Evolutionary conservation across 2,888 invertebrate species (phyloP), one percentile per base, ranked within the genome.

Genomic region (Mythimna albipuncta): DNA sequence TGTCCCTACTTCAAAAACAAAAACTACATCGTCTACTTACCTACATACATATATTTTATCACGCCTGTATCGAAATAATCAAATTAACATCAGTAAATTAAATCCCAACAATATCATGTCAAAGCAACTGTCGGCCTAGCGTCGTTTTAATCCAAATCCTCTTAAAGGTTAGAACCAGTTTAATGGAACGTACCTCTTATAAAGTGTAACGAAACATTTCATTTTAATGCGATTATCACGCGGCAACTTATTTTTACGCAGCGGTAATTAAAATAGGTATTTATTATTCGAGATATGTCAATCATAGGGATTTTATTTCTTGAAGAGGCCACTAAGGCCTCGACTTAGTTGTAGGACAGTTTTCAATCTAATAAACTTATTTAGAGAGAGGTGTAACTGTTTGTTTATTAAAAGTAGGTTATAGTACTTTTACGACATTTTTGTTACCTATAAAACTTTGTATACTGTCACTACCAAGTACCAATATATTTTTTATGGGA

Each of bases 41-140:
- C 66, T 64, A 63, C 50, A 38, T 76, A 80, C 21, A 16, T 64
- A 16, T 77, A 47, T 47, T 47, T 16, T 47, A 79, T 83, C 58
- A 77, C 38, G 59, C 82, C 74, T 83, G 78, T 91, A 94, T 94
- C 93, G 90, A 90, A 92, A 90, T 94, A 94, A 95, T 90, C 88
- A 88, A 88, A 92, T 94, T 94, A 93, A 85, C 85, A 88, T 90
- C 94, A 93, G 90, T 90, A 91, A 92, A 94, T 94, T 94, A 94
- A 93, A 94, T 93, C 90, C 88, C 85, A 89, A 90, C 86, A 89
- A 90, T 88, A 88, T 86, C 86, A 85, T 82, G 91, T 90, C 92
- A 90, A 88, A 90, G 89, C 91, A 90, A 75, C 89, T 93, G 95
- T 94, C 95, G 83, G 90, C 84, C 91, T 93, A 91, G 85, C 85